These are phyloP conservation scores for Malthinus seriepunctatus DNA, from an alignment of 2,888 invertebrate genomes.

Conservation along the genomic window DNA sequence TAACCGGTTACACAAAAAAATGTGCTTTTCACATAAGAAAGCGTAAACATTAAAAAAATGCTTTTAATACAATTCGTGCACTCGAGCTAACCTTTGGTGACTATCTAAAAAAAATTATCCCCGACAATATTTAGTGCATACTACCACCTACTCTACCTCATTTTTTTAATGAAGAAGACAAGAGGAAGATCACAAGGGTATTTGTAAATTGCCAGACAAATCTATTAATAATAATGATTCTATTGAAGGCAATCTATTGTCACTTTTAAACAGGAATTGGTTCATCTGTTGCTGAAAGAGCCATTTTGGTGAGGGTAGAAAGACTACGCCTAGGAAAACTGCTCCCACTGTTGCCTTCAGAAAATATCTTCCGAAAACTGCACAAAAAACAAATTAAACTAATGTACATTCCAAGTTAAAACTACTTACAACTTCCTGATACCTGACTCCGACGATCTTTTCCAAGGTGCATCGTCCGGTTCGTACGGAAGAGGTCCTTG, in stretches of 20 bases:
- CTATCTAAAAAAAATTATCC: neutral
- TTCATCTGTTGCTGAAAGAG: constrained; percentile 55
- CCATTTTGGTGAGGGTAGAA: constrained; percentile 79
- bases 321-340: constrained; percentile 81
- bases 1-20: no score
- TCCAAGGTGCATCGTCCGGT: constrained; percentile 97
- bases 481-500: constrained; percentile 96
- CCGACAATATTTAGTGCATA: neutral
- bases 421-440: constrained; percentile 86
- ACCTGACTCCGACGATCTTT: constrained; percentile 79
- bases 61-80: neutral
- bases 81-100: neutral
- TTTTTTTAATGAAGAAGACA: constrained; percentile 4
- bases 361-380: constrained; percentile 90
- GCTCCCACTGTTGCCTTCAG: constrained; percentile 72
- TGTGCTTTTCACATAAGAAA: neutral
- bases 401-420: neutral
- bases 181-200: constrained; percentile 34
- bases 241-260: neutral
- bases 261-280: constrained; percentile 47
- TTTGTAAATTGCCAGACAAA: constrained; percentile 39
- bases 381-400: constrained; percentile 37
- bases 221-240: constrained; percentile 25
- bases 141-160: constrained; percentile 1
- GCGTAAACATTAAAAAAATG: neutral